A percentile compares a stretch with the other conserved stretches of the same genome.
Conservation (phyloP, 2,113 vertebrate genomes). For the Balaeniceps rex region DNA sequence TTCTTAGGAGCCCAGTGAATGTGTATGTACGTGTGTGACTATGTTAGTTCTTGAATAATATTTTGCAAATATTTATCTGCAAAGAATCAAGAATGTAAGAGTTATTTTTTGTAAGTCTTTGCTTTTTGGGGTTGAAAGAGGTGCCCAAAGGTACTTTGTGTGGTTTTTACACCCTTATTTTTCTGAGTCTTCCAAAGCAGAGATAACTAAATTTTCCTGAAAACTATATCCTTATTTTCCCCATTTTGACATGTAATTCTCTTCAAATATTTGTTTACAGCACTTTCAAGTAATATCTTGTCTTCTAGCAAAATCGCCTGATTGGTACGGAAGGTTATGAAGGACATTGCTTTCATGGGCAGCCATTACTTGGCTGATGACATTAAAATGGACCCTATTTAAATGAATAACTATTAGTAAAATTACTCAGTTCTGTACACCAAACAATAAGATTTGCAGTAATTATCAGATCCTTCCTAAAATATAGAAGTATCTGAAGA, state of each 20-base stretch:
- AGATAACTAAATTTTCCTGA: background rate
- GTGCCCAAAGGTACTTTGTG: background rate
- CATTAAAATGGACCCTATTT: background rate
- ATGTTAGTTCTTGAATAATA: background rate
- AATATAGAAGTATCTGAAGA: background rate
- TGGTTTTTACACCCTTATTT: background rate
- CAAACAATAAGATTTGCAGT: background rate
- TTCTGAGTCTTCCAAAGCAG: background rate
- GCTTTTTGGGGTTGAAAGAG: background rate
- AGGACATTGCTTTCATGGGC: background rate
- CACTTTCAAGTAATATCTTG: background rate
- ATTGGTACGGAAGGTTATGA: background rate
- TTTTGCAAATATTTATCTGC: background rate
- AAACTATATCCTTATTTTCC: background rate
- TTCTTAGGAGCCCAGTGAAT: background rate
- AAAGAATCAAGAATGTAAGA: background rate
- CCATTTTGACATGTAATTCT: background rate
- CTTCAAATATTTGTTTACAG: background rate
- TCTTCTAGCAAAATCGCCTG: background rate
- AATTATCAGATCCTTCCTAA: background rate
- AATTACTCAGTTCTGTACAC: background rate
- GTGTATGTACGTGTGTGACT: background rate
- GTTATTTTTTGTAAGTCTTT: background rate
- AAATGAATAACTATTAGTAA: conserved; percentile 2
- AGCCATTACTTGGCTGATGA: background rate